These are phyloP conservation scores for Melitaea cinxia DNA, from an alignment of 1,140 invertebrate genomes.

Conservation along the genomic window DNA sequence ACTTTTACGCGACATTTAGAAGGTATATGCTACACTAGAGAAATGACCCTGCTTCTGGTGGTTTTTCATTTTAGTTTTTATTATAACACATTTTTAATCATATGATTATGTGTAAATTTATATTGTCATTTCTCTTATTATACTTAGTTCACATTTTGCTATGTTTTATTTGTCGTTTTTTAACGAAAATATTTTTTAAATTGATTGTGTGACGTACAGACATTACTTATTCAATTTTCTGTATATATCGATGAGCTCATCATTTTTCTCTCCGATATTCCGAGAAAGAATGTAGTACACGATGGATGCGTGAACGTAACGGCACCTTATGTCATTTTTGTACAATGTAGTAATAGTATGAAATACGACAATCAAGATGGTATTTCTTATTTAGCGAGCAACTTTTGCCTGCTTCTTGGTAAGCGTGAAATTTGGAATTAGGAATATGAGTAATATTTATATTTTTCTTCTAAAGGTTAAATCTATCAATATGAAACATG, in stretches of 20 bases:
- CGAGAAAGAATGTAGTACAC: constrained; percentile 51
- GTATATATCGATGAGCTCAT: neutral
- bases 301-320: constrained; percentile 43
- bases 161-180: no score
- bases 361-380: constrained; percentile 48
- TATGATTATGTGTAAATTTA: neutral
- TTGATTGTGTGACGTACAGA: neutral
- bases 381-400: constrained; percentile 72
- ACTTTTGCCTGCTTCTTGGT: no score
- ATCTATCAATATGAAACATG: no score
- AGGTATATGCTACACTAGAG: constrained; percentile 39
- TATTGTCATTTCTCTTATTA: neutral
- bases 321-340: constrained; percentile 34
- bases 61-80: neutral
- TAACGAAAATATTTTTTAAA: no score
- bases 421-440: no score
- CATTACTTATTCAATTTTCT: neutral
- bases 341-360: constrained; percentile 44
- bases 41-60: neutral
- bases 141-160: neutral
- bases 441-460: no score
- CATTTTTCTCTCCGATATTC: constrained; percentile 36
- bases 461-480: no score
- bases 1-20: constrained; percentile 74
- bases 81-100: neutral